phyloP scores from a whole-genome alignment of 2,888 invertebrate genomes.

The Andricus quercusramuli region DNA sequence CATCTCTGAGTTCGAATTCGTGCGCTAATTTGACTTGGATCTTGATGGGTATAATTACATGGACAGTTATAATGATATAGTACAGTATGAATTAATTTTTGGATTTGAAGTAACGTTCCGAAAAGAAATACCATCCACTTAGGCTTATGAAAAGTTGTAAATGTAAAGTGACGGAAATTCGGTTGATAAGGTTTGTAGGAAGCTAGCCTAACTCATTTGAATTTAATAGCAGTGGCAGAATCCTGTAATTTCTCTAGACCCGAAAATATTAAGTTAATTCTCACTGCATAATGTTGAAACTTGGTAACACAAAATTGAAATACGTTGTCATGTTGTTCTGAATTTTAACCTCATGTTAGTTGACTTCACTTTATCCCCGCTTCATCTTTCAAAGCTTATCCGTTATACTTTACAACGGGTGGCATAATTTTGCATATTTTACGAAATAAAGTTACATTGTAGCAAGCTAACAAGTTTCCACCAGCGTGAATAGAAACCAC shows the following conservation, averaged over 20 bases:
- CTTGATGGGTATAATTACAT: slow-evolving; percentile 5
- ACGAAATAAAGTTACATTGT: neutral
- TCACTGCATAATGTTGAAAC: neutral
- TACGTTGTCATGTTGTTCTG: neutral
- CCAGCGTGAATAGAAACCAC: neutral
- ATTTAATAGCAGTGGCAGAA: slow-evolving; percentile 34
- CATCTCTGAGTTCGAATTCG: neutral
- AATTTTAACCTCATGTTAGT: slow-evolving; percentile 8
- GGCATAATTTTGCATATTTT: neutral
- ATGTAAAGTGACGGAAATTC: slow-evolving; percentile 33
- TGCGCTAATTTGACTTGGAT: neutral
- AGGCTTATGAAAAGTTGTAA: slow-evolving; percentile 6
- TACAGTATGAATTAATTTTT: slow-evolving; percentile 13
- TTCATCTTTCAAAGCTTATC: neutral
- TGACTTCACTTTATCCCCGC: slow-evolving; percentile 11
- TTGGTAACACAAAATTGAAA: neutral
- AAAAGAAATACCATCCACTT: slow-evolving; percentile 9
- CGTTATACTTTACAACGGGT: neutral
- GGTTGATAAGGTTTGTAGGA: slow-evolving; percentile 14
- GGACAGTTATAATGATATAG: neutral
- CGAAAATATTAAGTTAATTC: slow-evolving; percentile 19
- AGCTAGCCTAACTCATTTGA: slow-evolving; percentile 35
- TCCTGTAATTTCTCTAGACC: neutral
- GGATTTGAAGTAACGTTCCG: neutral
- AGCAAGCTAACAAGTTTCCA: neutral